Evolutionary conservation across 2,797 vertebrate genomes (phyloP).

Genomic region (Emys orbicularis): DNA sequence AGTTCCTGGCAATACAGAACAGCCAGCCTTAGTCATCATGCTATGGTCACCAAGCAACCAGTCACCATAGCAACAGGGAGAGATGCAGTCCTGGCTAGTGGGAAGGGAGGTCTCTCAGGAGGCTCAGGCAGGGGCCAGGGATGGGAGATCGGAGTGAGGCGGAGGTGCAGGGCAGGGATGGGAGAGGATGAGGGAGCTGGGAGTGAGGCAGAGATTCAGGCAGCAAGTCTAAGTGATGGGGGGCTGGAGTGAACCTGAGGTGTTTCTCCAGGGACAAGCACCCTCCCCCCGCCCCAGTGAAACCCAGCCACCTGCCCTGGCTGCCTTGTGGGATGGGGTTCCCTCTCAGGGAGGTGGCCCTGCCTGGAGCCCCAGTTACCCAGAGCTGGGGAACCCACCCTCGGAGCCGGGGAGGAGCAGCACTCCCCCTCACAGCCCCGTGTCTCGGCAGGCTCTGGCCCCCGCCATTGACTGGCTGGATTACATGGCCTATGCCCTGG

Average conservation of each 20-base stretch:
- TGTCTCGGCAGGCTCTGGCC: conserved; percentile 83
- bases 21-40: background rate
- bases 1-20: background rate
- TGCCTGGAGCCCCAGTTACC: background rate
- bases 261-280: background rate
- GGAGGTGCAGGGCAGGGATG: background rate
- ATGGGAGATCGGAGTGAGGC: no score
- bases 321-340: background rate
- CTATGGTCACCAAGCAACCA: conserved; percentile 25
- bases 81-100: background rate
- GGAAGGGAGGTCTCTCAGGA: background rate
- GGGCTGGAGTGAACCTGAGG: background rate
- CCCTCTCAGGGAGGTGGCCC: background rate
- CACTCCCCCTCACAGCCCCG: accelerated
- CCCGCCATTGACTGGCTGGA: conserved; percentile 95
- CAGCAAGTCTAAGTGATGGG: background rate
- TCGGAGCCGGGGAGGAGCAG: background rate
- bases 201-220: background rate
- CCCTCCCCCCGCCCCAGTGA: background rate
- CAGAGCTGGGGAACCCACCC: background rate
- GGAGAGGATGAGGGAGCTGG: background rate
- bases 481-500: conserved; percentile 89
- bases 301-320: background rate
- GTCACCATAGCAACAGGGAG: conserved; percentile 29
- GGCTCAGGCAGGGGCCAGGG: background rate